Evolutionary conservation across 2,113 vertebrate species (phyloP).

Genomic region (Grallaria varia): DNA sequence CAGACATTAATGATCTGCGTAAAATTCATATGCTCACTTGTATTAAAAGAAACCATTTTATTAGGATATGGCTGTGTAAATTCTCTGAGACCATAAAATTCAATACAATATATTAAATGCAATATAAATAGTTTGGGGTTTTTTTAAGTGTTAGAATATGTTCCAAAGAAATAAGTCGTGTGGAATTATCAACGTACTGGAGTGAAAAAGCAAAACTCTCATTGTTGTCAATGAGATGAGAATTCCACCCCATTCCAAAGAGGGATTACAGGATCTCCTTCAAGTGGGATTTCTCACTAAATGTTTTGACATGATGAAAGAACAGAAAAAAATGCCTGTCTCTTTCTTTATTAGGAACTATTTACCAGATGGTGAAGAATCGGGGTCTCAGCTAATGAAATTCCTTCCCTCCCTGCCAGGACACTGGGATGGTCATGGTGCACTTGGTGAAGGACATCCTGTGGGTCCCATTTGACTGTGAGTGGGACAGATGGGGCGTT

Average conservation of each 20-base stretch:
- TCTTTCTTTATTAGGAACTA: not conserved
- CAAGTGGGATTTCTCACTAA: not conserved
- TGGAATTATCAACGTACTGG: not conserved
- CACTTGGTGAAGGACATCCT: not conserved
- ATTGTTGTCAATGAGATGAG: not conserved
- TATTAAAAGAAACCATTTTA: not conserved
- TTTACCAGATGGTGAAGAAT: not conserved
- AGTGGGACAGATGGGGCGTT: not conserved
- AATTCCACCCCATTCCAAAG: not conserved
- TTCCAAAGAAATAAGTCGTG: not conserved
- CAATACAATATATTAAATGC: not conserved
- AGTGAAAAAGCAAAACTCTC: not conserved
- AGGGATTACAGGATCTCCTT: not conserved
- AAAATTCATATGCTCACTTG: not conserved
- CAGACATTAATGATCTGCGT: not conserved
- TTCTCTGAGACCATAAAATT: not conserved
- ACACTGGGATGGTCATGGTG: rapidly evolving
- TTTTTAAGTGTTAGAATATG: not conserved
- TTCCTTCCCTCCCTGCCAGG: not conserved
- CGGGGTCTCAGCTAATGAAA: not conserved
- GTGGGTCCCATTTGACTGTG: not conserved
- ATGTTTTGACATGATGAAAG: not conserved
- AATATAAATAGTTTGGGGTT: not conserved
- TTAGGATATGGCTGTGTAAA: not conserved
- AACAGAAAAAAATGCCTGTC: not conserved